Conservation (phyloP, 2,113 vertebrate genomes). For the Prionailurus viverrinus region DNA sequence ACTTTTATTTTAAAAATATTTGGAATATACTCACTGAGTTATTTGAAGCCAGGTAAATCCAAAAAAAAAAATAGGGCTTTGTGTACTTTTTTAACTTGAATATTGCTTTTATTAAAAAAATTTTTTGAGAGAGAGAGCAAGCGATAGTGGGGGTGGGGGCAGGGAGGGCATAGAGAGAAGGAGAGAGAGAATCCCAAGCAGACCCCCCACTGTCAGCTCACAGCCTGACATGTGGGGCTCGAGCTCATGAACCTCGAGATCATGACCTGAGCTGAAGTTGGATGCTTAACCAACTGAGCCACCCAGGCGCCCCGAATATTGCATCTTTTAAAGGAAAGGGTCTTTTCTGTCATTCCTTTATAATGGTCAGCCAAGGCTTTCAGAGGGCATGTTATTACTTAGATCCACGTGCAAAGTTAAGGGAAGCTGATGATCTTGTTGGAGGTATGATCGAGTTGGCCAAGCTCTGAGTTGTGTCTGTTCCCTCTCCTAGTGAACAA, state of each 20-base stretch:
- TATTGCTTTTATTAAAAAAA: background rate
- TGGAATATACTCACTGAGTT: background rate
- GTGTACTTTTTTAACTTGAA: background rate
- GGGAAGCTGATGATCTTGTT: background rate
- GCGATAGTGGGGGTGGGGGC: accelerated
- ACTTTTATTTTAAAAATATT: background rate
- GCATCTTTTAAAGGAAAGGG: background rate
- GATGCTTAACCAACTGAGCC: too few relatives aligned
- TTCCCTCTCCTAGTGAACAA: background rate
- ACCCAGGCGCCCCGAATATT: background rate
- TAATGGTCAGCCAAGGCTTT: background rate
- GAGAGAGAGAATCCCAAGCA: too few relatives aligned
- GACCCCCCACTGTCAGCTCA: too few relatives aligned
- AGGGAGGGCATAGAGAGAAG: too few relatives aligned
- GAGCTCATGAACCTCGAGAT: too few relatives aligned
- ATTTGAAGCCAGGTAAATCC: background rate
- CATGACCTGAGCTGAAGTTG: too few relatives aligned
- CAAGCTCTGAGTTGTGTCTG: background rate
- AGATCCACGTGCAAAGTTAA: background rate
- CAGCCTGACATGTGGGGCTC: too few relatives aligned
- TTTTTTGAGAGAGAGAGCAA: too few relatives aligned
- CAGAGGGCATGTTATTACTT: background rate
- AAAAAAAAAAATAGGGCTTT: background rate
- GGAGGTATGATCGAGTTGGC: background rate
- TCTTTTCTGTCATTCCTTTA: background rate